Base-by-base conservation (phyloP, 2,113 vertebrate species). In the Pelecanoides urinatrix region DNA sequence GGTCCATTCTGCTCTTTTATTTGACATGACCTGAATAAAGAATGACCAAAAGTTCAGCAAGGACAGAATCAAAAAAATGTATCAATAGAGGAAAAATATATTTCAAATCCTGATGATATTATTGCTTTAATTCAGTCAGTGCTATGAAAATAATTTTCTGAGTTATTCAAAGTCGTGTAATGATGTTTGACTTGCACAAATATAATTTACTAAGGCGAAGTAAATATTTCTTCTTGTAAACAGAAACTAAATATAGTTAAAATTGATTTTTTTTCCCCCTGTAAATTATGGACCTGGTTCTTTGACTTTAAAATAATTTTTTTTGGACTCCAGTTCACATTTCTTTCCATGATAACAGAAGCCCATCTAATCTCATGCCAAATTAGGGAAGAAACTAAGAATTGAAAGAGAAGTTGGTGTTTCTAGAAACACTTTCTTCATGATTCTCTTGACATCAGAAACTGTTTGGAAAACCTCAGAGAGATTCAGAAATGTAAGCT, bases 1-100 rank as follows among this genome's bases (percentile, higher is more conserved):
- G 42, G 66, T 65, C 78, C 81, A 40, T 86, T 95, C 72, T 88
- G 49, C 66, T 73, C 42, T 84, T n/a, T 85, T 50, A 42, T 92
- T 92, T 96, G 85, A 84, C n/a, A 52, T 92, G 94, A 92, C 85
- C 90, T 96, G 96, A 97, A 95, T 97, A 97, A 94, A 85, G 86
- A 94, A 97, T 94, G 80, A 87, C 80, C 70, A 76, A 61, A 95
- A 52, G 95, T 93, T 96, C 71, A 81, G 15, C 66, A 78, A 96
- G 80, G 70, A 91, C 72, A 87, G 49, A 79, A 88, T 79, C 1
- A 87, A 63, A 68, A 90, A 75, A 5, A n/a, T 19, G 9, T 68
- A 77, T 94, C 76, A 76, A 87, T 44, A 73, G 45, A 45, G 52
- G n/a, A 17, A 96, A 90, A 52, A 63, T 27, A 7, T 29, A 22